Evolutionary conservation across 2,888 invertebrate genomes (phyloP).

Genomic region (Caenorhabditis imperialis): DNA sequence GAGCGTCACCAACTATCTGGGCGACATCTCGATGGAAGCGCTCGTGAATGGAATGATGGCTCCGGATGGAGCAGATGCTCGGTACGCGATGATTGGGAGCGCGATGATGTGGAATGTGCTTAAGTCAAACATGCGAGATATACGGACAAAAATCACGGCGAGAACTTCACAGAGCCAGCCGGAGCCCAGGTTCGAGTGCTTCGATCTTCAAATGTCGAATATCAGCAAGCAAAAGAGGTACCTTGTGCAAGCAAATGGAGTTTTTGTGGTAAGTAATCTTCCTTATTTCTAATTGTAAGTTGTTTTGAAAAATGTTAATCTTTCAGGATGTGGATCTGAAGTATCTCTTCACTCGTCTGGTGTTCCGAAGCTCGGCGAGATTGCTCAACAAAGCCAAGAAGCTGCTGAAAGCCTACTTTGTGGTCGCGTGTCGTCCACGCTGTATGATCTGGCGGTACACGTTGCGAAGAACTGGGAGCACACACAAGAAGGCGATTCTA

Average conservation of each 20-base stretch:
- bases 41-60: slow-evolving; percentile 17
- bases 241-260: not conserved
- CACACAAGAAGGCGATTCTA: slow-evolving; percentile 23
- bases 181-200: slow-evolving; percentile 14
- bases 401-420: slow-evolving; percentile 35
- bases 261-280: slow-evolving; percentile 3
- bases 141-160: not conserved
- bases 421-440: slow-evolving; percentile 27
- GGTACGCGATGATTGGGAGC: slow-evolving; percentile 28
- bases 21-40: slow-evolving; percentile 14
- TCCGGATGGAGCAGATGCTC: slow-evolving; percentile 8
- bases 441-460: slow-evolving; percentile 46
- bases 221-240: not conserved
- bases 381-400: slow-evolving; percentile 34
- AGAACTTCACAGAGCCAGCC: not conserved
- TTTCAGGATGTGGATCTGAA: slow-evolving; percentile 19
- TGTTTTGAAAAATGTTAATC: not conserved
- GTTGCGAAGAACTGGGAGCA: slow-evolving; percentile 26
- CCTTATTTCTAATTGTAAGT: not conserved
- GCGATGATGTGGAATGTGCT: slow-evolving; percentile 29
- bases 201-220: slow-evolving; percentile 6
- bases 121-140: slow-evolving; percentile 14
- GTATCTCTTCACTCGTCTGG: slow-evolving; percentile 8
- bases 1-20: not conserved
- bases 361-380: slow-evolving; percentile 10